A percentile compares a stretch with the other conserved stretches of the same genome.
Conservation (phyloP, 2,888 invertebrate species). For the Melanargia galathea region DNA sequence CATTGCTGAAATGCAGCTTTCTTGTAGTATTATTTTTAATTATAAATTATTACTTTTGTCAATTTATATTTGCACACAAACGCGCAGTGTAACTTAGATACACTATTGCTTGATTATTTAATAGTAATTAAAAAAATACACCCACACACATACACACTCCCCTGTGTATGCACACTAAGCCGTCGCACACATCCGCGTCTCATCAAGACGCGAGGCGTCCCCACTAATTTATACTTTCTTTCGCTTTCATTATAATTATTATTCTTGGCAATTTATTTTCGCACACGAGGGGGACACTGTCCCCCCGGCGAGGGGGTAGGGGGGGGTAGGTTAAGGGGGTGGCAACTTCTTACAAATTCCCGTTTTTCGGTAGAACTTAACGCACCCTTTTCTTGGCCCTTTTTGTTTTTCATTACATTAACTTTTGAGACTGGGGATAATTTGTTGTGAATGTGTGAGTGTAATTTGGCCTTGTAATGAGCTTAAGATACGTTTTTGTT, state of each 20-base stretch:
- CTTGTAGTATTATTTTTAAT: no score
- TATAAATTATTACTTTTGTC: no score
- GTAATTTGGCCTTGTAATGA: conserved; percentile 64
- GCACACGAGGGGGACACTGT: conserved; percentile 78
- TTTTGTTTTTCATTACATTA: conserved; percentile 83
- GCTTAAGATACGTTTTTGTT: conserved; percentile 38
- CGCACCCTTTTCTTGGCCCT: conserved; percentile 83
- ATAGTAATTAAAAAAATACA: not conserved
- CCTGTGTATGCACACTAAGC: conserved; percentile 14
- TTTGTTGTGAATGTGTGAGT: conserved; percentile 74
- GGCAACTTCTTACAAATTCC: conserved; percentile 81
- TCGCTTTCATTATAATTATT: conserved; percentile 83
- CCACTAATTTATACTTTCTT: conserved; percentile 83
- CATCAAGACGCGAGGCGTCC: conserved; percentile 69
- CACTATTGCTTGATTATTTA: no score
- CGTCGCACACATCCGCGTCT: conserved; percentile 37
- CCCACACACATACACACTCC: not conserved
- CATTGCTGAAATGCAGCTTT: no score
- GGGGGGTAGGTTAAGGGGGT: no score
- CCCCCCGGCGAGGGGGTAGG: conserved; percentile 53
- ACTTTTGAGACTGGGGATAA: conserved; percentile 78
- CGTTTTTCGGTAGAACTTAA: conserved; percentile 82
- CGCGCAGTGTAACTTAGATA: no score
- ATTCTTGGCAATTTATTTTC: conserved; percentile 83
- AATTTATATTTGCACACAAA: no score